Evolutionary conservation across 1,140 invertebrate genomes (phyloP), one percentile per base, ranked within the genome.

Genomic region (Papilio aristodemus): DNA sequence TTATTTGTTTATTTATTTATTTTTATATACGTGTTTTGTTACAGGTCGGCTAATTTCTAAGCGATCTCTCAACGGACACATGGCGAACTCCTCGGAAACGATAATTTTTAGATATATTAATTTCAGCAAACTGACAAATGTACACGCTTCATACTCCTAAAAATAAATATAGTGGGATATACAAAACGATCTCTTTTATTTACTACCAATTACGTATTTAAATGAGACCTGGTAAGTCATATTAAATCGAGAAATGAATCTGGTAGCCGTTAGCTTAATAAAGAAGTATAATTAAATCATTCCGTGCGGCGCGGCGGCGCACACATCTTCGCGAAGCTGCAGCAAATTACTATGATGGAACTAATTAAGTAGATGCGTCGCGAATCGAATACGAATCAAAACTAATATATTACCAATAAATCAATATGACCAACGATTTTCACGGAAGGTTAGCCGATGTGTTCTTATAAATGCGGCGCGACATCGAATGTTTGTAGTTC

Each of bases 151-250:
- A 70, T 71, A 78, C 67, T 74, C 73, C 59, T 76, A 73, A 68
- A 73, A 84, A 76, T 81, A 84, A 84, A 81, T 77, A 70, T 76
- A 83, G 79, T 84, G 83, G 80, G 75, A 79, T 75, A 71, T 58
- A 64, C 36, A 46, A 54, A 46, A 27, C 5, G 6, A 4, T 71
- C n/a, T 71, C 37, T 70, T 73, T 70, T 62, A 54, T 71, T 68
- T 43, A 43, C 9, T 25, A 13, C 46, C 46, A 22, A 1, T 22
- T 22, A 2, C n/a, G 19, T n/a, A 17, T 54, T 25, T 22, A 22
- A 19, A 43, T 17, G n/a, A 19, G 41, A 3, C n/a, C 4, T 25
- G 4, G 19, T 9, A 2, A 19, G 17, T 54, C 46, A 19, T 54
- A 22, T 10, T 11, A 54, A 54, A 54, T 25, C 9, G 3, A 11